Evolutionary conservation across 2,888 invertebrate genomes (phyloP).

Genomic region (Epirrhoe alternata): DNA sequence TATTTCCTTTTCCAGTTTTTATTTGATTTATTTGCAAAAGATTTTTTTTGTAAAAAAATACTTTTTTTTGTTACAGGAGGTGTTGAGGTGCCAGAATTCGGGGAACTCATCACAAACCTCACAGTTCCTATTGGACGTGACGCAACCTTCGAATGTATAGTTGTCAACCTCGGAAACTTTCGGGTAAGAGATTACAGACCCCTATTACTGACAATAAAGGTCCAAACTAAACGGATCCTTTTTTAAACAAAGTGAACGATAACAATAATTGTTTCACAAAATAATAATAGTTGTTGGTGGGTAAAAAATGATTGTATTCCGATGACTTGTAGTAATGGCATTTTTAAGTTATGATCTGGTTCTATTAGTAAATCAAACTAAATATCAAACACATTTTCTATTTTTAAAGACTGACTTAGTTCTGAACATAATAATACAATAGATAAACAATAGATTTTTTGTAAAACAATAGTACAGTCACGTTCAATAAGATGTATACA

Average conservation of each 20-base stretch:
- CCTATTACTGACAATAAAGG: conserved; percentile 13
- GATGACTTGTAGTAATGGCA: background rate
- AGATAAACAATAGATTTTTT: too few species aligned
- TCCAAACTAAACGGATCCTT: conserved; percentile 13
- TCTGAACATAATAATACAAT: too few species aligned
- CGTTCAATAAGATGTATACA: too few species aligned
- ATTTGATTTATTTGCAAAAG: too few species aligned
- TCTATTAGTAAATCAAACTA: too few species aligned
- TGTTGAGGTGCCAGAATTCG: conserved; percentile 92
- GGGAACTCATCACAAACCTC: conserved; percentile 92
- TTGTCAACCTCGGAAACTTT: conserved; percentile 94
- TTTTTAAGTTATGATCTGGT: background rate
- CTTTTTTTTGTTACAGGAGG: conserved; percentile 80
- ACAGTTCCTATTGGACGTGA: conserved; percentile 94
- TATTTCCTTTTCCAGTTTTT: too few species aligned
- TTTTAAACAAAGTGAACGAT: background rate
- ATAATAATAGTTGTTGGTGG: background rate
- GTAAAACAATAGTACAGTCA: too few species aligned
- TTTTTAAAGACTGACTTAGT: too few species aligned
- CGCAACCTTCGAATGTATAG: conserved; percentile 94
- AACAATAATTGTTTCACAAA: background rate
- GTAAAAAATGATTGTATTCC: conserved; percentile 3
- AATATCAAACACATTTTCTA: too few species aligned
- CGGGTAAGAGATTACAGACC: conserved; percentile 87
- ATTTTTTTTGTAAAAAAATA: too few species aligned